Percentiles rank a stretch among this genome's conserved stretches.
phyloP scores from a whole-genome alignment of 2,113 vertebrate genomes.

The Tragelaphus imberbis region DNA sequence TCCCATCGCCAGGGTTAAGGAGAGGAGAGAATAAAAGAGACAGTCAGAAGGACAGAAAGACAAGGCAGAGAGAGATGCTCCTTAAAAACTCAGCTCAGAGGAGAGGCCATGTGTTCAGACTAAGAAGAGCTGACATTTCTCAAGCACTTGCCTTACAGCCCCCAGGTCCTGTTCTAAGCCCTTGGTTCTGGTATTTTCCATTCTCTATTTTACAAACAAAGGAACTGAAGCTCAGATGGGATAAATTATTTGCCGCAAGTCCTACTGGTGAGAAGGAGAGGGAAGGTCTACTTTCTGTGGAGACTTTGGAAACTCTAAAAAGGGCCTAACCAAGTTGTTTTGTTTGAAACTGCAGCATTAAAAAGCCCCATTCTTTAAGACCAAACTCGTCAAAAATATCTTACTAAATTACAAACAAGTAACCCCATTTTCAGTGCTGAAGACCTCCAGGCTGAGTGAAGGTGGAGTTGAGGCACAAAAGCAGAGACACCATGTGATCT shows the following conservation, averaged over 20 bases:
- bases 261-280: background rate
- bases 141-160: background rate
- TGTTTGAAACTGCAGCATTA: background rate
- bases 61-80: background rate
- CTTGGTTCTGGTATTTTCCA: background rate
- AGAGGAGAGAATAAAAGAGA: background rate
- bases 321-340: background rate
- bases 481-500: background rate
- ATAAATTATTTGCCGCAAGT: background rate
- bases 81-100: background rate
- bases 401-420: background rate
- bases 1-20: too few relatives aligned
- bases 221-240: background rate
- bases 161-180: background rate
- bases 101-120: background rate
- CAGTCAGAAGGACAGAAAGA: background rate
- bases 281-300: background rate
- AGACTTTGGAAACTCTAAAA: background rate
- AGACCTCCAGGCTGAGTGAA: background rate
- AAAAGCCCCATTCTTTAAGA: background rate
- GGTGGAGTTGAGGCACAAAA: background rate
- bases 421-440: background rate
- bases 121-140: background rate
- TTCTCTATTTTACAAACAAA: background rate
- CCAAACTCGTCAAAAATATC: background rate